A percentile compares a stretch with the other conserved stretches of the same genome.
Conservation (phyloP, 1,140 invertebrate genomes). For the Brachionus paranguensis region DNA sequence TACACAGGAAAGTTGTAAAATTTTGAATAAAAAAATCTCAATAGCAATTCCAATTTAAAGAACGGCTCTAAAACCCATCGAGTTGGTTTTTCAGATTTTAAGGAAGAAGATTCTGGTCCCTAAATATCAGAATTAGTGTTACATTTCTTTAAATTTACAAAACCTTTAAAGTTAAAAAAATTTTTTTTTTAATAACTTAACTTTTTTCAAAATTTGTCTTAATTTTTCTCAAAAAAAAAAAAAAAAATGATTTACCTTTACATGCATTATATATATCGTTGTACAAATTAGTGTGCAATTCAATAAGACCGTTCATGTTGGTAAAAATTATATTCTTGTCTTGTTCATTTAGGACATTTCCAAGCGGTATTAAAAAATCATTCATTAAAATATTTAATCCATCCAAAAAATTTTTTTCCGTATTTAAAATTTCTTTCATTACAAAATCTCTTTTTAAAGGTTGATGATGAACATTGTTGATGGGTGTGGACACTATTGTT, state of each 20-base stretch:
- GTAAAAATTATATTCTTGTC: neutral
- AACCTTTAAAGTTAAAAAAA: too few relatives aligned
- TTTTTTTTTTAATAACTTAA: too few relatives aligned
- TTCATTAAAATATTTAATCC: conserved; percentile 16
- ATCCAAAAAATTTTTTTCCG: conserved; percentile 35
- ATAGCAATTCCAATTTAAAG: too few relatives aligned
- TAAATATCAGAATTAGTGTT: too few relatives aligned
- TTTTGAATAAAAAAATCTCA: too few relatives aligned
- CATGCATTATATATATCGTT: conserved; percentile 16
- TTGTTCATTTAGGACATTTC: neutral
- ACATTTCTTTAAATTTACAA: too few relatives aligned
- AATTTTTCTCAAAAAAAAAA: neutral
- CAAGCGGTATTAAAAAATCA: conserved; percentile 26
- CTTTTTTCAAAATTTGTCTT: too few relatives aligned
- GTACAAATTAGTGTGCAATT: conserved; percentile 17
- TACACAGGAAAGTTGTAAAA: too few relatives aligned
- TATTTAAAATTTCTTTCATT: conserved; percentile 31
- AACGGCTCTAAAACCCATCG: too few relatives aligned
- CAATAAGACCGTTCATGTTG: neutral
- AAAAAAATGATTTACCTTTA: neutral
- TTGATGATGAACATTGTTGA: neutral
- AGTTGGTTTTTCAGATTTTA: too few relatives aligned
- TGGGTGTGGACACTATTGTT: neutral
- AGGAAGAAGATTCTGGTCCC: too few relatives aligned
- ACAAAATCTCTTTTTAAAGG: conserved; percentile 38